Base-by-base conservation (phyloP, 1,140 invertebrate species). In the Lerema accius region DNA sequence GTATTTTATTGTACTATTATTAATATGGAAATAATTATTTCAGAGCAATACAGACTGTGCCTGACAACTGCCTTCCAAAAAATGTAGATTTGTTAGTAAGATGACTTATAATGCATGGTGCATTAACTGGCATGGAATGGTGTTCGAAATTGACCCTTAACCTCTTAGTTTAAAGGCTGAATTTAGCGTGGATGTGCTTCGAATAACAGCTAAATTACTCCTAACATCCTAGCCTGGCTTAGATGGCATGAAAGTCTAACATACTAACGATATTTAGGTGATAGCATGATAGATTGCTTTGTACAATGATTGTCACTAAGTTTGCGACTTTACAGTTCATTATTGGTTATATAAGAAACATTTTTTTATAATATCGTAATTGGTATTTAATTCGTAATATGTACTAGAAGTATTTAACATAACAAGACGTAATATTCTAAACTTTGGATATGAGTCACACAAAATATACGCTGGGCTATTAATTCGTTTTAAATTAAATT, bases 51-150 rank as follows among this genome's bases (percentile, higher is more conserved):
- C 87, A 84, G 75, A 90, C 87, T 73, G 87, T 90, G 76, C 87
- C 87, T 71, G 87, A 90, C 78, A 78, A 84, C 83, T 87, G 86
- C 75, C 87, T 90, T 60, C 86, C 87, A 85, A 89, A 89, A 87
- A 90, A 90, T 89, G 87, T 90, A 90, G 87, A 90, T 86, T 88
- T 90, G 87, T 90, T 89, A 90, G 87, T 89, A 89, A 86, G 84
- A 82, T 61, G 67, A 73, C 77, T 67, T 71, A 75, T 76, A 81
- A 64, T 78, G 87, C 84, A 90, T 86, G 85, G 28, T 65, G 63
- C 69, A 65, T 43, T 65, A 66, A 32, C 42, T 69, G 68, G 64
- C 63, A 51, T 58, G 13, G 60, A 59, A 45, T 61, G 26, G 39
- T 53, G 51, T 43, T 26, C 10, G 1, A 46, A 46, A n/a, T 42